Evolutionary conservation across 2,797 vertebrate genomes (phyloP), one percentile per base, ranked within the genome.

Genomic region (Brotogeris chrysoptera): DNA sequence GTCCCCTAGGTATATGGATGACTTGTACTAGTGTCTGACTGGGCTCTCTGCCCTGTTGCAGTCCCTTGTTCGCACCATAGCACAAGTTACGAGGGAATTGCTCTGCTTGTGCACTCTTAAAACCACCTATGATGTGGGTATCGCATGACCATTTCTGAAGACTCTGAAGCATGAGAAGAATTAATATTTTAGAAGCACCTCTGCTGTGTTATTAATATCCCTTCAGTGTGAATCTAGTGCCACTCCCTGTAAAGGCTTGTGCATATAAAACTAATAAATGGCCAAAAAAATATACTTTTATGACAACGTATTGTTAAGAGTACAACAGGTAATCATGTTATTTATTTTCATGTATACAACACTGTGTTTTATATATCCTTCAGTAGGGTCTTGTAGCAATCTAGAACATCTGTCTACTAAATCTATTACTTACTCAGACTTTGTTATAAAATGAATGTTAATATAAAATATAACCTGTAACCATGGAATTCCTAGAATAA

Each of bases 1-100:
- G 39, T 64, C 10, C n/a, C 20, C 24, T 43, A 25, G 6, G 24
- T 47, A 4, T 24, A 39, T 0, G 3, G n/a, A 23, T 39, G 14
- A 44, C 47, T 41, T 38, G 25, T 27, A 25, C 13, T 39, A 53
- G 43, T 47, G 19, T 34, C 49, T 55, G 52, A 44, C 36, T 4
- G 30, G 38, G n/a, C 5, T 16, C 21, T 86, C 47, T 43, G 32
- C 52, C 18, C 43, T 38, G 8, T 50, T 41, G 52, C 55, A 49
- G 63, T 13, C 18, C 18, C 32, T 47, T 39, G 30, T 61, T 61
- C 39, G 44, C 16, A 28, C 12, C 5, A 0, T 1, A 20, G 16
- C 19, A 25, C 19, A 16, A 66, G 24, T 53, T 60, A n/a, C 6
- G 18, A 50, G 20, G 27, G 30, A 16, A 28, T 5, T 44, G 20